Evolutionary conservation across 23 tunicate species (phyloP).

Genomic region (Styela plicata): DNA sequence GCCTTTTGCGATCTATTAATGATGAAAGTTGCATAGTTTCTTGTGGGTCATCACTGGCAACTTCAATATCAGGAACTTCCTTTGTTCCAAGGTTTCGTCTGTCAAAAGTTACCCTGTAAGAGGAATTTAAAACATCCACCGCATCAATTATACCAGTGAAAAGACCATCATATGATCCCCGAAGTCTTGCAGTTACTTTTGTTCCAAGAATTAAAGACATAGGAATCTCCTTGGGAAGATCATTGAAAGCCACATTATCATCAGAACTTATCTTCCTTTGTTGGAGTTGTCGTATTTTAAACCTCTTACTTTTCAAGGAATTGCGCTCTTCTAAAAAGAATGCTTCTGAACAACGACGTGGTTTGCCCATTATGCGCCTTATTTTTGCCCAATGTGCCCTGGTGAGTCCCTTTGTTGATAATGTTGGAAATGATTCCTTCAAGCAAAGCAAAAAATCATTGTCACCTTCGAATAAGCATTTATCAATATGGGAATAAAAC

Average conservation of each 20-base stretch:
- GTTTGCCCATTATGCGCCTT: conserved; percentile 71
- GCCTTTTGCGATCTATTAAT: conserved; percentile 59
- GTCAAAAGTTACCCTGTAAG: conserved; percentile 84
- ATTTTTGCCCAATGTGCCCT: conserved; percentile 92
- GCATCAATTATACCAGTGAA: conserved; percentile 93
- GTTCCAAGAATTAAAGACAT: conserved; percentile 84
- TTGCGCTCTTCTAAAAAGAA: conserved; percentile 79
- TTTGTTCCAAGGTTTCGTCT: conserved; percentile 66
- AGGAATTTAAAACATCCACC: conserved; percentile 58
- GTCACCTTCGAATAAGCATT: conserved; percentile 57
- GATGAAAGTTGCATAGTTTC: conserved; percentile 84
- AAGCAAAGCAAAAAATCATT: conserved; percentile 81
- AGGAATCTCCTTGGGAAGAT: conserved; percentile 77
- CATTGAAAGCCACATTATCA: conserved; percentile 28
- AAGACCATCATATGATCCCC: conserved; percentile 74
- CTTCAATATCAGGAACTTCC: conserved; percentile 73
- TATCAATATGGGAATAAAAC: conserved; percentile 89
- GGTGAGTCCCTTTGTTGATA: conserved; percentile 53
- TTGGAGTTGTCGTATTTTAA: conserved; percentile 58
- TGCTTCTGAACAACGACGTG: conserved; percentile 82
- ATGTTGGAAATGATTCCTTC: conserved; percentile 82
- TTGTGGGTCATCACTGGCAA: conserved; percentile 83
- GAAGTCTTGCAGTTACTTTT: conserved; percentile 75
- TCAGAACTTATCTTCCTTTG: conserved; percentile 66
- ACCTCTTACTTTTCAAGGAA: conserved; percentile 57